These are phyloP conservation scores for Bos indicus DNA, from an alignment of 2,113 vertebrate genomes.

Conservation along the genomic window DNA sequence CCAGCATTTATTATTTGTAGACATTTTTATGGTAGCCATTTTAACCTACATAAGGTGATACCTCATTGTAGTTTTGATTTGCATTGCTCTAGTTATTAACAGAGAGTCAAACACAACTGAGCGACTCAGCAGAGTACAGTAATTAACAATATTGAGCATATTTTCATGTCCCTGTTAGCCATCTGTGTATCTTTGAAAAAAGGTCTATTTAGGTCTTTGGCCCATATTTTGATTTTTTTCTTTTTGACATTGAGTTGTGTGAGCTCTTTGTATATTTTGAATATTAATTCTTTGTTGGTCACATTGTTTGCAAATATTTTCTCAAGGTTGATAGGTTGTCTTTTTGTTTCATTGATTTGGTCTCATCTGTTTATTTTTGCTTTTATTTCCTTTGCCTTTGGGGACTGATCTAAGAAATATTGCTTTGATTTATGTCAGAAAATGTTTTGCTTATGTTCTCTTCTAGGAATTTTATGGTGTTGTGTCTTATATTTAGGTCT, in stretches of 20 bases:
- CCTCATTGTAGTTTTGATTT: neutral
- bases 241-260: neutral
- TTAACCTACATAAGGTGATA: neutral
- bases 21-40: neutral
- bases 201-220: neutral
- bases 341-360: neutral
- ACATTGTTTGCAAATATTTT: neutral
- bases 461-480: neutral
- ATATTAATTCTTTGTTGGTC: neutral
- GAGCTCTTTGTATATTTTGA: neutral
- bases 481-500: neutral
- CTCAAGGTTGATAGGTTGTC: neutral
- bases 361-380: neutral
- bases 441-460: neutral
- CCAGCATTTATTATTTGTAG: neutral
- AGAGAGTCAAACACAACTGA: neutral
- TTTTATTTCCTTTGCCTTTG: neutral
- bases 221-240: neutral
- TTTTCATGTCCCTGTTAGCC: neutral
- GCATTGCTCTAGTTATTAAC: neutral
- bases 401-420: neutral
- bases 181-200: neutral
- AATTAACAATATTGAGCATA: neutral
- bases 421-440: neutral
- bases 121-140: fast-evolving